These are phyloP conservation scores for Holothuria scabra DNA, from an alignment of 53 echinoderm and acorn worm genomes.

Conservation along the genomic window DNA sequence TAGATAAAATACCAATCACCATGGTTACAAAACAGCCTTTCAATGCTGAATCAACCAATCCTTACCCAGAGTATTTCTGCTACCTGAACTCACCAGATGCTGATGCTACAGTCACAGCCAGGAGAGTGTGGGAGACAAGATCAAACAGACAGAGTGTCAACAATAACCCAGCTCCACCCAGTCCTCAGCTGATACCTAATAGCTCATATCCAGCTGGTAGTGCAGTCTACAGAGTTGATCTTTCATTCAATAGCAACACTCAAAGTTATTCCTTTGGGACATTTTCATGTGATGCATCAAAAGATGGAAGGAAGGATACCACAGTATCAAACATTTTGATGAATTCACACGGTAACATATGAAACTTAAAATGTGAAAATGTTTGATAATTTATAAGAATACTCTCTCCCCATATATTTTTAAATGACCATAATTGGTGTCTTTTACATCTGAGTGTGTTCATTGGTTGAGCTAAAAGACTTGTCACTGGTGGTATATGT, in stretches of 20 bases:
- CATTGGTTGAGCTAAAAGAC: too few relatives aligned
- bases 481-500: too few relatives aligned
- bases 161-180: background rate
- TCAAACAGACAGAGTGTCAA: background rate
- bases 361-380: too few relatives aligned
- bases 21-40: conserved; percentile 16
- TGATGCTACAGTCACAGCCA: background rate
- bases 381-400: too few relatives aligned
- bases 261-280: background rate
- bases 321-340: conserved; percentile 14
- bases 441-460: too few relatives aligned
- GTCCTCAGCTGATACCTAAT: background rate
- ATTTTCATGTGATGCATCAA: conserved; percentile 4
- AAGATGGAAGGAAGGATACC: background rate
- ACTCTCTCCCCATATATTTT: too few relatives aligned
- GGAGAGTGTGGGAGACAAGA: background rate
- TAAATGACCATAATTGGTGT: too few relatives aligned
- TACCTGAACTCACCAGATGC: background rate
- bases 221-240: background rate
- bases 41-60: background rate
- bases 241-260: background rate
- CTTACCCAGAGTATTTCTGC: conserved; percentile 3
- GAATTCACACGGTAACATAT: background rate
- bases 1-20: conserved; percentile 14
- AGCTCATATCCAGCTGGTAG: background rate